phyloP scores from a whole-genome alignment of 2,113 vertebrate genomes.

The Hassar affinis region DNA sequence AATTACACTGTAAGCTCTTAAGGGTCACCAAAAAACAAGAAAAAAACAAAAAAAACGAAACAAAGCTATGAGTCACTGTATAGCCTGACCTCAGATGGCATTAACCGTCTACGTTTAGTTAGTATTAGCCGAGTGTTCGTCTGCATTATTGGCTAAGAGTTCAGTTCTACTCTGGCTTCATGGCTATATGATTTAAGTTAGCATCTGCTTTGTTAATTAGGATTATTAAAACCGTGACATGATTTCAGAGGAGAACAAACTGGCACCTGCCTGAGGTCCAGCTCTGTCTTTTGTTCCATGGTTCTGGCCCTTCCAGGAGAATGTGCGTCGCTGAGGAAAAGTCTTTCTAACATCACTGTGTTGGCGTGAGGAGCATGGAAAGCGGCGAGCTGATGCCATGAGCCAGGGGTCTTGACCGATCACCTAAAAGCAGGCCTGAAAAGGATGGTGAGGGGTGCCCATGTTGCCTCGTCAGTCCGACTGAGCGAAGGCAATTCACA shows the following conservation, averaged over 20 bases:
- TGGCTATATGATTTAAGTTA: not conserved
- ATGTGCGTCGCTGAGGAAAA: slow-evolving; percentile 2
- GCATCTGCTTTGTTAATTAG: not conserved
- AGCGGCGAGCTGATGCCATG: slow-evolving; percentile 46
- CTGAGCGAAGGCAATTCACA: slow-evolving; percentile 6
- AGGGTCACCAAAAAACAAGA: not conserved
- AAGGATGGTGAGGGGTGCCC: slow-evolving; percentile 14
- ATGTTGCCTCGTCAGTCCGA: slow-evolving; percentile 15
- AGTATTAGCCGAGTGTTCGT: not conserved
- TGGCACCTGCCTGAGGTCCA: slow-evolving; percentile 43
- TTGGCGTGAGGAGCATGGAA: slow-evolving; percentile 21
- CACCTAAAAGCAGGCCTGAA: slow-evolving; percentile 6
- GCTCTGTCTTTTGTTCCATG: not conserved
- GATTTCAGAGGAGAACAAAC: not conserved
- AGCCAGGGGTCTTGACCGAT: slow-evolving; percentile 20
- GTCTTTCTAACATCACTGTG: slow-evolving; percentile 31
- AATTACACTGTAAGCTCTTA: not conserved
- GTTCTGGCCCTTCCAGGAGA: slow-evolving; percentile 15
- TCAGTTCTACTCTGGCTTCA: not conserved
- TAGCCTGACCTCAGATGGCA: not conserved
- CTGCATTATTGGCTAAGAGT: not conserved
- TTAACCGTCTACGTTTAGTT: not conserved
- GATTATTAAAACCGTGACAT: not conserved
- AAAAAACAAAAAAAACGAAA: not conserved
- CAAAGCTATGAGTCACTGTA: not conserved